Percentiles rank a stretch among this genome's conserved stretches.
Conservation (phyloP, 2,113 vertebrate genomes). For the Megaceryle torquata region DNA sequence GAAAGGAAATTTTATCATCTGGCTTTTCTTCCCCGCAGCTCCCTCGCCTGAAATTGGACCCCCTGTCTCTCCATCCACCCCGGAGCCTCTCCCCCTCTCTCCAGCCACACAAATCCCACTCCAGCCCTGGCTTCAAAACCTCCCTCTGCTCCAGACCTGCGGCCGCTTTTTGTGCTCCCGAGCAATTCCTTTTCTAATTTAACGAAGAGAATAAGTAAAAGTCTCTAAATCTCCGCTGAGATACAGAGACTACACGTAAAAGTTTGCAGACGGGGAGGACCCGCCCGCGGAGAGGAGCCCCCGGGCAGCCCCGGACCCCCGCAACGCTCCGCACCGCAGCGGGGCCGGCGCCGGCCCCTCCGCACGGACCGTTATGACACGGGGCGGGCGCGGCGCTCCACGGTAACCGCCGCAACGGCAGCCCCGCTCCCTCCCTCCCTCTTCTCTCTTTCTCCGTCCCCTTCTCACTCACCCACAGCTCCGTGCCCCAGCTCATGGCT, state of each 20-base stretch:
- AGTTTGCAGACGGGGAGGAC: neutral
- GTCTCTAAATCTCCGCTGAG: neutral
- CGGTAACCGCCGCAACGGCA: neutral
- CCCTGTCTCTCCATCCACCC: neutral
- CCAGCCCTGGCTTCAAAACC: neutral
- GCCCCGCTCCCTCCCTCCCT: neutral
- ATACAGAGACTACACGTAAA: neutral
- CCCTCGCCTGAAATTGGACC: neutral
- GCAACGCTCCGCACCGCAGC: neutral
- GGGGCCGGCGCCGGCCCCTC: neutral
- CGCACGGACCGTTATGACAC: conserved; percentile 4
- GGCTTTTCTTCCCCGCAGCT: neutral
- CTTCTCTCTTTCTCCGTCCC: neutral
- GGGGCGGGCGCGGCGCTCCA: neutral
- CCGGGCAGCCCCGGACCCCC: neutral
- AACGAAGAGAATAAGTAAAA: neutral
- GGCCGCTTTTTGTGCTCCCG: fast-evolving
- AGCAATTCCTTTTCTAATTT: neutral
- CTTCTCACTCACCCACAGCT: conserved; percentile 77
- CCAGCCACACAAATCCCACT: neutral
- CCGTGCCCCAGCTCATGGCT: conserved; percentile 81
- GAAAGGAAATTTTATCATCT: neutral
- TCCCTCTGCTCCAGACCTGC: neutral
- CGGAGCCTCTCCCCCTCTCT: neutral
- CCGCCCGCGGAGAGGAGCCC: neutral